Percentiles rank a stretch among this genome's conserved stretches.
Conservation (phyloP, 37 sponge, comb jelly and placozoan species). For the Dysidea cf. avara region DNA sequence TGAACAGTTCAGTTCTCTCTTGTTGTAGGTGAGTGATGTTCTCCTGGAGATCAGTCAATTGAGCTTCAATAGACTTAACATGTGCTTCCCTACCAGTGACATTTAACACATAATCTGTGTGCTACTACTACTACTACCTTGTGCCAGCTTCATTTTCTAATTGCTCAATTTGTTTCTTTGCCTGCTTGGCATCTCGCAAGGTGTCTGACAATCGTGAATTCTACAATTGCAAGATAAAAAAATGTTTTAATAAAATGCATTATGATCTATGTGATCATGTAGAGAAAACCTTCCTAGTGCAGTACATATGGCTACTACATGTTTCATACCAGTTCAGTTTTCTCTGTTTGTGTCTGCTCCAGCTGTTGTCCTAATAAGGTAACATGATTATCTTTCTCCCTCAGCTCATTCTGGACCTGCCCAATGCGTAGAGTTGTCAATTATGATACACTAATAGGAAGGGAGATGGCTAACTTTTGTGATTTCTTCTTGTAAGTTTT, state of each 20-base stretch:
- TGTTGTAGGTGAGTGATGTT: slow-evolving; percentile 39
- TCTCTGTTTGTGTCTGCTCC: slow-evolving; percentile 24
- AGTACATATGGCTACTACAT: background rate
- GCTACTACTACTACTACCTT: no score
- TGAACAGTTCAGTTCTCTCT: slow-evolving; percentile 64
- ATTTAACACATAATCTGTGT: no score
- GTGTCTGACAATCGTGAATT: slow-evolving; percentile 34
- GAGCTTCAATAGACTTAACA: slow-evolving; percentile 28
- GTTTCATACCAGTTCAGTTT: slow-evolving; percentile 3
- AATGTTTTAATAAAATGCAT: no score
- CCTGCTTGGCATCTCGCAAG: slow-evolving; percentile 46
- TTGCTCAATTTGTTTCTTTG: slow-evolving; percentile 37
- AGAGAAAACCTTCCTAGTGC: no score
- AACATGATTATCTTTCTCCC: no score
- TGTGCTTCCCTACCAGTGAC: slow-evolving; percentile 19
- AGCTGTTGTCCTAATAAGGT: slow-evolving; percentile 6
- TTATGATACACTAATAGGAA: no score
- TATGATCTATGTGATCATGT: no score
- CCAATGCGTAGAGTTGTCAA: no score
- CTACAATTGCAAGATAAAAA: background rate
- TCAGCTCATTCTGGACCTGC: no score
- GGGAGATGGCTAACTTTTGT: no score
- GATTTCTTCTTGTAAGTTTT: no score
- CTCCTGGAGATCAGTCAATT: slow-evolving; percentile 32
- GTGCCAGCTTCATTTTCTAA: slow-evolving; percentile 15